Evolutionary conservation across 2,113 vertebrate genomes (phyloP).

Genomic region (Rhinopomastus cyanomelas): DNA sequence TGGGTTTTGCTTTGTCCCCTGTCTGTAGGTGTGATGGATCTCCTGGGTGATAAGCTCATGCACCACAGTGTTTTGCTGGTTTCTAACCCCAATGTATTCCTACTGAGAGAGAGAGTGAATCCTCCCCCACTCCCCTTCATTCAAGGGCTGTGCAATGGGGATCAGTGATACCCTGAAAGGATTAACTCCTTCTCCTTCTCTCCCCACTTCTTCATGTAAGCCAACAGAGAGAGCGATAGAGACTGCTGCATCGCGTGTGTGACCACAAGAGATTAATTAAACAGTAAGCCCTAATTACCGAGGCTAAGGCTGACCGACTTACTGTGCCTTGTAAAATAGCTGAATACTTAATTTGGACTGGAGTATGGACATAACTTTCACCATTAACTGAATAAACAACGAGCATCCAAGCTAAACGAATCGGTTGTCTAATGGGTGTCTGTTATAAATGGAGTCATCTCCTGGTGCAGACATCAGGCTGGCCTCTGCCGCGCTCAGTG

Average conservation of each 20-base stretch:
- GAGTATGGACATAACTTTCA: slow-evolving; percentile 37
- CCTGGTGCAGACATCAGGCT: neutral
- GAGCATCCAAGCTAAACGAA: slow-evolving; percentile 3
- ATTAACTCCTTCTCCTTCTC: slow-evolving; percentile 14
- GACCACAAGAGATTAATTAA: slow-evolving; percentile 66
- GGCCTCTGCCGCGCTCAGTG: neutral
- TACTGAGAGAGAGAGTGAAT: accelerated
- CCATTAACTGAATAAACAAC: slow-evolving; percentile 56
- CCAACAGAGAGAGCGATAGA: neutral
- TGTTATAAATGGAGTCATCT: neutral
- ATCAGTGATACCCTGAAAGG: neutral
- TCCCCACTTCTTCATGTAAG: neutral
- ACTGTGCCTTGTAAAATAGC: slow-evolving; percentile 43
- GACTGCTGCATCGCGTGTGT: neutral
- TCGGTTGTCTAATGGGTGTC: neutral
- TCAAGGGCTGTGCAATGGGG: accelerated
- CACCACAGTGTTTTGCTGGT: neutral
- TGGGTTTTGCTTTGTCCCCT: neutral
- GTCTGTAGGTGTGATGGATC: accelerated
- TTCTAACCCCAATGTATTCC: neutral
- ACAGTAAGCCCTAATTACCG: slow-evolving; percentile 49
- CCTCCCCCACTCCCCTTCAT: neutral
- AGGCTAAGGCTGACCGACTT: slow-evolving; percentile 61
- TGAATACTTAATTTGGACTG: slow-evolving; percentile 44
- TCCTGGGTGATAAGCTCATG: neutral